Conservation (phyloP, 2,888 invertebrate genomes). For the Norana najaformis region DNA sequence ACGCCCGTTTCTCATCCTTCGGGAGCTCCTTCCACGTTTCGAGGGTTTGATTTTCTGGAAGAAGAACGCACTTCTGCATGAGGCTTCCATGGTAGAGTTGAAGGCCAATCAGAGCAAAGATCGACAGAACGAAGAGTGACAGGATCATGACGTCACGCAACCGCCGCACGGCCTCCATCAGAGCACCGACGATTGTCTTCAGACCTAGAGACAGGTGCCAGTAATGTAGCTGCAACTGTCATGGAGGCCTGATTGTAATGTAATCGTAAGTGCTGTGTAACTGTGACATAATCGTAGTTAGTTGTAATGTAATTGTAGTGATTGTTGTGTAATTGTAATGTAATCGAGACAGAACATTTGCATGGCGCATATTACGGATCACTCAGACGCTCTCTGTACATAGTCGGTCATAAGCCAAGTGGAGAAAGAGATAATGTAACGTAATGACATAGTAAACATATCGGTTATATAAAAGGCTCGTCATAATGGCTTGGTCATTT, state of each 20-base stretch:
- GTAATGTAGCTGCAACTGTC: neutral
- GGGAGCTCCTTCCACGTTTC: constrained; percentile 19
- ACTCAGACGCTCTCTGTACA: too few species aligned
- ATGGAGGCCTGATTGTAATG: neutral
- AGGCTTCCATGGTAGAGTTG: constrained; percentile 33
- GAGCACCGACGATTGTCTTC: constrained; percentile 99
- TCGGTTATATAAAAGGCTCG: neutral
- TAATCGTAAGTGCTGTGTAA: too few species aligned
- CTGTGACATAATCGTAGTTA: too few species aligned
- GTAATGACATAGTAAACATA: neutral
- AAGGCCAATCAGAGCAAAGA: constrained; percentile 96
- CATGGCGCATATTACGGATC: neutral
- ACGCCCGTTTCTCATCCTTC: neutral
- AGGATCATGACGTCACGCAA: constrained; percentile 98
- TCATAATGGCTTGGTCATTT: too few species aligned
- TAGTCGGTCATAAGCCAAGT: too few species aligned
- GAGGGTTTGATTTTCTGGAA: constrained; percentile 30
- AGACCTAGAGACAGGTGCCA: constrained; percentile 72
- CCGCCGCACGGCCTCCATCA: constrained; percentile 98
- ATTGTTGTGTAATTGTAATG: neutral
- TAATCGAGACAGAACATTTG: neutral
- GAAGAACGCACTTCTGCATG: constrained; percentile 38
- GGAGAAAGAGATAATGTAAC: neutral
- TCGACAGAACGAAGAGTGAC: constrained; percentile 96
- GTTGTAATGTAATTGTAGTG: neutral